These are phyloP conservation scores for Dysdera silvatica DNA, from an alignment of 1,140 invertebrate species.

Conservation along the genomic window DNA sequence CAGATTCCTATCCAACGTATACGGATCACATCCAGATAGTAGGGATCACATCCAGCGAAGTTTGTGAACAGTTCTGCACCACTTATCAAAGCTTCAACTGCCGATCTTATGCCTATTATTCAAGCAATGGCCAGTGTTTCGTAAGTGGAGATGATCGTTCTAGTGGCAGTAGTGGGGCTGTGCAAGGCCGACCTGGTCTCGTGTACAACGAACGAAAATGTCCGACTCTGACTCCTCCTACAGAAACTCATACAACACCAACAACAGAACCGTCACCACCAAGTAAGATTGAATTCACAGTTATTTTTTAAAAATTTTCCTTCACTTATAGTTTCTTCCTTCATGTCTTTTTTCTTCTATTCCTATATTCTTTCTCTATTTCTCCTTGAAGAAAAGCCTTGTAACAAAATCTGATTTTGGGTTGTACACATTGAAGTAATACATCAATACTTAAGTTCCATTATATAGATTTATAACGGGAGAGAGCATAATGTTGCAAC, in stretches of 20 bases:
- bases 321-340: no score
- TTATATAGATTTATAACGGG: no score
- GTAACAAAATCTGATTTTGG: no score
- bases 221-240: slow-evolving; percentile 24
- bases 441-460: no score
- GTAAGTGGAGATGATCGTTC: slow-evolving; percentile 41
- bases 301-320: no score
- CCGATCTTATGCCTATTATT: slow-evolving; percentile 46
- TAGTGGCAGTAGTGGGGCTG: slow-evolving; percentile 34
- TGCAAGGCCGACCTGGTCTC: slow-evolving; percentile 43
- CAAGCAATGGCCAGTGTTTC: slow-evolving; percentile 47
- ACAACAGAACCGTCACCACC: slow-evolving; percentile 20
- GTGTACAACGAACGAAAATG: slow-evolving; percentile 46
- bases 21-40: slow-evolving; percentile 44
- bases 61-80: slow-evolving; percentile 44
- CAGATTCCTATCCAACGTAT: slow-evolving; percentile 45
- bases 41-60: slow-evolving; percentile 40
- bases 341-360: no score
- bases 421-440: no score
- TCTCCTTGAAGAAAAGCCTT: no score
- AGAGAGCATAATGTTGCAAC: no score
- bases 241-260: slow-evolving; percentile 21
- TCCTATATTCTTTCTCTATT: no score
- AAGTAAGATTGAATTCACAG: slow-evolving; percentile 18
- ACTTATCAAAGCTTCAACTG: slow-evolving; percentile 45